A percentile compares a stretch with the other conserved stretches of the same genome.
Evolutionary conservation across 2,113 vertebrate genomes (phyloP).

Genomic region (Conger conger): DNA sequence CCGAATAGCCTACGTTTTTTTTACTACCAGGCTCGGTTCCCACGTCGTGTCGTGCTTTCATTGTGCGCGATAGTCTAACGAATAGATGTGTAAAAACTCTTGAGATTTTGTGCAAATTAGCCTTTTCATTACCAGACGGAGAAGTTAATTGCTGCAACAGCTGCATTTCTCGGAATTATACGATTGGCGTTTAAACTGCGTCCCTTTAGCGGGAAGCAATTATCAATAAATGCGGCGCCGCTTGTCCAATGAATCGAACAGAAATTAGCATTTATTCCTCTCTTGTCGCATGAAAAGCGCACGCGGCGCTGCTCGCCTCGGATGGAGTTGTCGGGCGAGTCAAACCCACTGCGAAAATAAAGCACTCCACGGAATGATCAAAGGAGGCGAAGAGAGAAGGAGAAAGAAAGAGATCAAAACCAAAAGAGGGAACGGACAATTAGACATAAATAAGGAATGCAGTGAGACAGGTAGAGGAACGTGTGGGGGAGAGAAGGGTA

Average conservation of each 20-base stretch:
- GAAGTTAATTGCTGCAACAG: conserved; percentile 5
- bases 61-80: not conserved
- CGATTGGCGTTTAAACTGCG: conserved; percentile 2
- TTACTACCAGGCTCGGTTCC: not conserved
- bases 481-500: not conserved
- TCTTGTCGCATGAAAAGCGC: not conserved
- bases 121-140: not conserved
- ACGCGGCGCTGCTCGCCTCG: not conserved
- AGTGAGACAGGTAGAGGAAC: not conserved
- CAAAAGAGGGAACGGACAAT: not conserved
- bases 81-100: conserved; percentile 9
- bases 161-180: not conserved
- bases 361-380: not conserved
- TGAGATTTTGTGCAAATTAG: not conserved
- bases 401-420: conserved; percentile 3
- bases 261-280: not conserved
- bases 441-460: not conserved
- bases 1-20: not conserved
- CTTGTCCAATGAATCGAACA: not conserved
- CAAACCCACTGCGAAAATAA: not conserved
- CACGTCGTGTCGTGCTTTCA: not conserved
- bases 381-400: not conserved
- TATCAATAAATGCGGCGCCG: not conserved
- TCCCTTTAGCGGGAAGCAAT: conserved; percentile 7
- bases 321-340: not conserved